A percentile compares a stretch with the other conserved stretches of the same genome.
Conservation (phyloP, 2,797 vertebrate genomes). For the Phrynocephalus vlangalii region DNA sequence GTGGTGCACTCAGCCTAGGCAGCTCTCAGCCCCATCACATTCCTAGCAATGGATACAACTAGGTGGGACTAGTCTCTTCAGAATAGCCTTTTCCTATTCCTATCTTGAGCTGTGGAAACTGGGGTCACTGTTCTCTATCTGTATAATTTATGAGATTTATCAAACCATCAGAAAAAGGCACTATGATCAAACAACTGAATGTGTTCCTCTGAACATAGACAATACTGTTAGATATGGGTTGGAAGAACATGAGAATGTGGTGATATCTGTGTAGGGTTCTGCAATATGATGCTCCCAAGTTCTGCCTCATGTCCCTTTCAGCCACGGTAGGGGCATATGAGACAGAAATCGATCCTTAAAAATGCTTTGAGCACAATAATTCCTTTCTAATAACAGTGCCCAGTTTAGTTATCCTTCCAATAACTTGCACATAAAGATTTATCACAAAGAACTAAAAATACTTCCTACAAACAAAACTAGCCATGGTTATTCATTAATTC, state of each 20-base stretch:
- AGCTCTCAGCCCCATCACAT: too few species aligned
- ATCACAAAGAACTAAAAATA: constrained; percentile 25
- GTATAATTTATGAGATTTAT: neutral
- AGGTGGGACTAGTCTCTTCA: neutral
- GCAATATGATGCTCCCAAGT: constrained; percentile 32
- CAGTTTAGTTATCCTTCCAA: constrained; percentile 38
- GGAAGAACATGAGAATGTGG: constrained; percentile 20
- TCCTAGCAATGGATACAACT: neutral
- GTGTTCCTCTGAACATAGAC: constrained; percentile 15
- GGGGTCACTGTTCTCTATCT: constrained; percentile 40
- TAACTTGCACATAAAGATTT: constrained; percentile 40
- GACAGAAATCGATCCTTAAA: constrained; percentile 43
- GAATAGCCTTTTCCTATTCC: neutral
- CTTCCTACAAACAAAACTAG: neutral
- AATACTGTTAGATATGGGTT: constrained; percentile 27
- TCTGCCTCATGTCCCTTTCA: constrained; percentile 21
- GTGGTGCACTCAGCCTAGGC: too few species aligned
- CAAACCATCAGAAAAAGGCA: neutral
- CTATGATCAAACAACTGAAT: neutral
- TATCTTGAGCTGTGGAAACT: constrained; percentile 32
- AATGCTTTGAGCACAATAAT: constrained; percentile 9
- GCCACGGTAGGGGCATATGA: neutral
- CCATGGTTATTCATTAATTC: constrained; percentile 16
- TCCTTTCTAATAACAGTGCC: constrained; percentile 34
- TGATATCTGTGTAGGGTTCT: constrained; percentile 24